Conservation (phyloP, 1,140 invertebrate species). For the Dendrolimus kikuchii region DNA sequence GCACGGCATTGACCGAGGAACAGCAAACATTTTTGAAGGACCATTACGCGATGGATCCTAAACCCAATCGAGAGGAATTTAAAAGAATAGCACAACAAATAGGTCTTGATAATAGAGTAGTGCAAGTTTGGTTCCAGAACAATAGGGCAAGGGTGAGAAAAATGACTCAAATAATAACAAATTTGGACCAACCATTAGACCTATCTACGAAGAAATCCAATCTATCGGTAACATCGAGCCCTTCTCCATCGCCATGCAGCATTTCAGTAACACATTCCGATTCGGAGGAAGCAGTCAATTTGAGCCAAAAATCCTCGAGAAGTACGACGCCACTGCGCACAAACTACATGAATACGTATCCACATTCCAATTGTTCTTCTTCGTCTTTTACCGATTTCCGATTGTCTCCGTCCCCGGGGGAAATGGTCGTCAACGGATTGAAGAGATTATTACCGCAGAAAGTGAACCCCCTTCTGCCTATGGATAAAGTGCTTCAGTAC, state of each 20-base stretch:
- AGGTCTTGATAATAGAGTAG: slow-evolving; percentile 92
- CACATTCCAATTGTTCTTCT: slow-evolving; percentile 73
- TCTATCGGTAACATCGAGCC: slow-evolving; percentile 72
- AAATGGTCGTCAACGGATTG: slow-evolving; percentile 52
- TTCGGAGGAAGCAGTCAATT: slow-evolving; percentile 80
- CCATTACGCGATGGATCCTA: slow-evolving; percentile 90
- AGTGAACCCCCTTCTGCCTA: slow-evolving; percentile 62
- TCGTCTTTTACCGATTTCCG: slow-evolving; percentile 65
- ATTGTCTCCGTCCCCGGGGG: slow-evolving; percentile 67
- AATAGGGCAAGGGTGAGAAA: slow-evolving; percentile 92
- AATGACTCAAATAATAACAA: slow-evolving; percentile 67
- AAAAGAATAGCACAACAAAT: slow-evolving; percentile 91
- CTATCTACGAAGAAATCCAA: slow-evolving; percentile 85
- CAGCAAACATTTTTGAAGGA: slow-evolving; percentile 91
- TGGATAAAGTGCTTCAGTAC: slow-evolving; percentile 77
- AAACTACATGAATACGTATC: slow-evolving; percentile 66
- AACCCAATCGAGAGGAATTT: slow-evolving; percentile 95
- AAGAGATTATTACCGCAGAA: slow-evolving; percentile 47
- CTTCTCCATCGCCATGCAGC: slow-evolving; percentile 75
- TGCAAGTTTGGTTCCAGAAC: slow-evolving; percentile 99
- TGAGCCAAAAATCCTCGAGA: slow-evolving; percentile 79
- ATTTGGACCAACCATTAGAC: slow-evolving; percentile 87
- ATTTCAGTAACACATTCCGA: slow-evolving; percentile 73
- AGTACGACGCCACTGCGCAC: slow-evolving; percentile 74
- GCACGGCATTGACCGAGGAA: slow-evolving; percentile 94